A percentile compares a stretch with the other conserved stretches of the same genome.
These are phyloP conservation scores for Meandrina meandrites DNA, from an alignment of 92 coral and sea anemone species.

Conservation along the genomic window DNA sequence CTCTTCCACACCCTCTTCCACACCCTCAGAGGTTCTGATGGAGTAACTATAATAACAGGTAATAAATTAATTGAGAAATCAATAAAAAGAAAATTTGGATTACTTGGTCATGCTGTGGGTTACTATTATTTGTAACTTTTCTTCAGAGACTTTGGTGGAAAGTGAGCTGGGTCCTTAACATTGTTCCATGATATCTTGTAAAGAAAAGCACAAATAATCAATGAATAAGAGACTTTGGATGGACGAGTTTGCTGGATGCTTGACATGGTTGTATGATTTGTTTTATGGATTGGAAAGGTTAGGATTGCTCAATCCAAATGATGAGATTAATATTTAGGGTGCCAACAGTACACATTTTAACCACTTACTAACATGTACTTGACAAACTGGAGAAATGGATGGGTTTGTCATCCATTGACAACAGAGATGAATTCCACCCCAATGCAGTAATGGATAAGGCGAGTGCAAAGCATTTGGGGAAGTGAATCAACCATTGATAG, in stretches of 20 bases:
- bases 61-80: no score
- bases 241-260: slow-evolving; percentile 56
- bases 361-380: slow-evolving; percentile 45
- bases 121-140: no score
- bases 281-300: slow-evolving; percentile 42
- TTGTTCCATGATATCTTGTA: no score
- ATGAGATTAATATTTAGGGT: slow-evolving; percentile 44
- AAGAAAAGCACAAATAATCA: neutral
- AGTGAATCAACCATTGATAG: slow-evolving; percentile 41
- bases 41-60: neutral
- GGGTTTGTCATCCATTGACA: slow-evolving; percentile 48
- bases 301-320: slow-evolving; percentile 31
- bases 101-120: no score
- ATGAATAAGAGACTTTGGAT: slow-evolving; percentile 38
- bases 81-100: no score
- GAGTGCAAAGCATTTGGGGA: slow-evolving; percentile 54
- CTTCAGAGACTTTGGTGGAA: no score
- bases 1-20: neutral
- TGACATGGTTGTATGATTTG: slow-evolving; percentile 50
- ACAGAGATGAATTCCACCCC: slow-evolving; percentile 56
- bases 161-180: no score
- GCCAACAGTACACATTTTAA: slow-evolving; percentile 55
- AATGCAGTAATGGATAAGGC: slow-evolving; percentile 54
- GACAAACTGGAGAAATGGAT: slow-evolving; percentile 54
- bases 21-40: neutral